Evolutionary conservation across 2,797 vertebrate genomes (phyloP).

Genomic region (Peromyscus melanophrys): DNA sequence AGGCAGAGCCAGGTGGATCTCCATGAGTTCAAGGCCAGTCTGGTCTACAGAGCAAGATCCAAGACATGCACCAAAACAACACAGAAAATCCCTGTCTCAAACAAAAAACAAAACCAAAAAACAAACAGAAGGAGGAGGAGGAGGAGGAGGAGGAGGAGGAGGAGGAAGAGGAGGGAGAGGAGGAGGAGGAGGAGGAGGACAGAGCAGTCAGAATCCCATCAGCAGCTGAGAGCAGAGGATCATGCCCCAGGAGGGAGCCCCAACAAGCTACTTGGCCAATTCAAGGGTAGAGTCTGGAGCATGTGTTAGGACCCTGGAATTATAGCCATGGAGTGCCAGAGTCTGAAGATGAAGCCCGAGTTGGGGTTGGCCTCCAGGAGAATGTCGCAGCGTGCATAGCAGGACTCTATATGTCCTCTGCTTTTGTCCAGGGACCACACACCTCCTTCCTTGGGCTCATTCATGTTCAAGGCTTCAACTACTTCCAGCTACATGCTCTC

Average conservation of each 20-base stretch:
- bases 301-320: neutral
- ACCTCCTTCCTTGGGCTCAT: neutral
- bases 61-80: too few relatives aligned
- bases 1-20: too few relatives aligned
- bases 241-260: neutral
- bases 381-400: neutral
- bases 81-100: too few relatives aligned
- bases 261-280: constrained; percentile 6
- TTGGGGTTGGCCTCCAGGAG: neutral
- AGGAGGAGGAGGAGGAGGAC: neutral
- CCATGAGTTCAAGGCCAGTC: too few relatives aligned
- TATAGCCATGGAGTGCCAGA: neutral
- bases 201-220: constrained; percentile 64
- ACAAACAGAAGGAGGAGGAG: too few relatives aligned
- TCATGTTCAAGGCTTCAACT: constrained; percentile 25
- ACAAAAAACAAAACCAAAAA: too few relatives aligned
- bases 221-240: constrained; percentile 69
- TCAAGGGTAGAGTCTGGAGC: constrained; percentile 9
- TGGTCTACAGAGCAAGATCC: too few relatives aligned
- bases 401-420: neutral
- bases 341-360: constrained; percentile 41
- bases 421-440: constrained; percentile 8
- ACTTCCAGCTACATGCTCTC: neutral
- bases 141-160: too few relatives aligned
- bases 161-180: too few relatives aligned